Evolutionary conservation across 2,888 invertebrate genomes (phyloP).

Genomic region (Micropterix aruncella): DNA sequence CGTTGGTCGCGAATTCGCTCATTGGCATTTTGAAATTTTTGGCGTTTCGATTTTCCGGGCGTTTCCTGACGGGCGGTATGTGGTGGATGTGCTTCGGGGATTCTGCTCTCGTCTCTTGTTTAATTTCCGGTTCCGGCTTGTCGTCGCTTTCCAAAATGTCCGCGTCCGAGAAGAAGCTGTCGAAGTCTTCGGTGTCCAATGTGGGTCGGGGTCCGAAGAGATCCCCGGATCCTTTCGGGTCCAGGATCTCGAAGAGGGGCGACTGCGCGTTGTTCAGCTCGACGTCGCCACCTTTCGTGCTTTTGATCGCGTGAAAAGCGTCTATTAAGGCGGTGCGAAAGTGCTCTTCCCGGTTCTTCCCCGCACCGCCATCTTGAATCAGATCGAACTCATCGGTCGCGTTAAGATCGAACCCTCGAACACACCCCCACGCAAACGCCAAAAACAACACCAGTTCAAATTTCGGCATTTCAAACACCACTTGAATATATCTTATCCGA

Average conservation of each 20-base stretch:
- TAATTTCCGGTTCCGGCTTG: constrained; percentile 18
- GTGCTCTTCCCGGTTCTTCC: constrained; percentile 28
- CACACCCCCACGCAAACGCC: background rate
- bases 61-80: constrained; percentile 26
- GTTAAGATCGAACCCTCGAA: background rate
- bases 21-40: constrained; percentile 16
- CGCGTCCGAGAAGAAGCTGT: constrained; percentile 25
- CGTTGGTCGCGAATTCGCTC: background rate
- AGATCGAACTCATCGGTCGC: background rate
- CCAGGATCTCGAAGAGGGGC: constrained; percentile 24
- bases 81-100: constrained; percentile 35
- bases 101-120: constrained; percentile 22
- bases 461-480: background rate
- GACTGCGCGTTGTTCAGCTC: constrained; percentile 23
- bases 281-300: constrained; percentile 26
- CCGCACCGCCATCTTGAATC: no score
- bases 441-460: background rate
- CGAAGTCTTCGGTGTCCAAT: constrained; percentile 22
- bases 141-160: constrained; percentile 29
- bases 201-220: constrained; percentile 17
- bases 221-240: constrained; percentile 14
- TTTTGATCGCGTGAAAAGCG: constrained; percentile 34
- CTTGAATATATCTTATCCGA: no score
- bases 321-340: constrained; percentile 30
- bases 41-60: constrained; percentile 20